Conservation (phyloP, 2,113 vertebrate species). For the Maccullochella peelii region DNA sequence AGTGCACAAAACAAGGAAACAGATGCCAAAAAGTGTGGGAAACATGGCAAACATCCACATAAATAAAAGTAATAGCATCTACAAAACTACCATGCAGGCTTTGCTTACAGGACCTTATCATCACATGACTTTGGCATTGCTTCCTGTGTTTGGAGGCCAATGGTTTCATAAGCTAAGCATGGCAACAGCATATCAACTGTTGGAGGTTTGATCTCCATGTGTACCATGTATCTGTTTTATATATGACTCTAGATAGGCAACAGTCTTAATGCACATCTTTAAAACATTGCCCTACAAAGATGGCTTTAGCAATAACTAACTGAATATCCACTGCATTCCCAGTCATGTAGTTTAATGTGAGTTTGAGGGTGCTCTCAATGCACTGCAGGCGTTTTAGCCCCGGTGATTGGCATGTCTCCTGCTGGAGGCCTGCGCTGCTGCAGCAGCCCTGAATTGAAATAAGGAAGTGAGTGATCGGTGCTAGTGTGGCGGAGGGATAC, state of each 20-base stretch:
- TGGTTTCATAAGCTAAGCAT: background rate
- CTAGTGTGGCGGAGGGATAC: slow-evolving; percentile 85
- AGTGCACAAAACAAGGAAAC: background rate
- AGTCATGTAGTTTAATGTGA: background rate
- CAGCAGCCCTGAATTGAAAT: slow-evolving; percentile 68
- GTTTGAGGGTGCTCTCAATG: slow-evolving; percentile 21
- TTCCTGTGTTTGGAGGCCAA: background rate
- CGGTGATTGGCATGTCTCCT: slow-evolving; percentile 56
- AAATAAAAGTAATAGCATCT: background rate
- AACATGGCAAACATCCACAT: background rate
- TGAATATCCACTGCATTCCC: background rate
- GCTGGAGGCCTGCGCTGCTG: slow-evolving; percentile 51
- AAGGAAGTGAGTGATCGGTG: slow-evolving; percentile 79
- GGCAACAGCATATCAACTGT: background rate
- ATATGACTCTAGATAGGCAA: background rate
- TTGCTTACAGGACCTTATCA: background rate
- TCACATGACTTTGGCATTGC: background rate
- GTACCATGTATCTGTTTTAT: background rate
- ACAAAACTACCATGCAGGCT: background rate
- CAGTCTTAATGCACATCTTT: background rate
- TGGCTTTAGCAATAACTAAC: background rate
- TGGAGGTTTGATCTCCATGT: background rate
- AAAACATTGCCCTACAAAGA: background rate
- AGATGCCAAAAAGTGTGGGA: background rate
- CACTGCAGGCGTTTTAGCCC: slow-evolving; percentile 59